Evolutionary conservation across 2,113 vertebrate species (phyloP).

Genomic region (Menidia beryllina): DNA sequence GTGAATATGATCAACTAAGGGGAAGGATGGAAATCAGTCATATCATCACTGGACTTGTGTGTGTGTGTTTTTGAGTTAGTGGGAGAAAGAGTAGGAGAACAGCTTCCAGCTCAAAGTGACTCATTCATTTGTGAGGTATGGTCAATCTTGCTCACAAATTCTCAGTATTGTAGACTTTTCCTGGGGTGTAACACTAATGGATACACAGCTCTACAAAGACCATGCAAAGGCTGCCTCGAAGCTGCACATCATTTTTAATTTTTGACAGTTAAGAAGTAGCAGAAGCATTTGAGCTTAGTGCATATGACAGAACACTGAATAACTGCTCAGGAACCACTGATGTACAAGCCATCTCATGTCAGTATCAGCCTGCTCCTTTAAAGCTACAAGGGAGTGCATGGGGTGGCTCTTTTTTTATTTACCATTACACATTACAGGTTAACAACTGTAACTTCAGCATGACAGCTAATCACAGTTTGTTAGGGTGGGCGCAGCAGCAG

Average conservation of each 20-base stretch:
- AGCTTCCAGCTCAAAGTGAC: conserved; percentile 15
- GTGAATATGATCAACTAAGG: conserved; percentile 15
- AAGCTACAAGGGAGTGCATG: background rate
- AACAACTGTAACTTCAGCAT: background rate
- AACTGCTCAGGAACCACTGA: too few relatives aligned
- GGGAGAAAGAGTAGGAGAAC: background rate
- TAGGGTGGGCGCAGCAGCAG: too few relatives aligned
- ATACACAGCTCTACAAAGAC: background rate
- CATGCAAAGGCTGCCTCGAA: background rate
- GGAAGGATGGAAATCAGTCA: conserved; percentile 42
- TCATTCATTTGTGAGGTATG: conserved; percentile 29
- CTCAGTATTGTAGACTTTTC: conserved; percentile 8
- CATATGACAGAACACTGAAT: background rate
- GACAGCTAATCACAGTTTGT: too few relatives aligned
- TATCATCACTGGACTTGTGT: conserved; percentile 10
- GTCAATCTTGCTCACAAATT: conserved; percentile 33
- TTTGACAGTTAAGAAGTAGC: background rate
- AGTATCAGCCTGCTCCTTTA: background rate
- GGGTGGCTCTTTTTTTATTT: background rate
- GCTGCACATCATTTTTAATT: background rate
- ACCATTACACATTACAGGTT: background rate
- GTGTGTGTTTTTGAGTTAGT: conserved; percentile 3
- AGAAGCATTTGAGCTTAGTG: background rate
- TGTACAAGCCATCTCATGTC: background rate
- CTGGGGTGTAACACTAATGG: conserved; percentile 2